Conservation (phyloP, 2,113 vertebrate species). For the Calyptomena viridis region DNA sequence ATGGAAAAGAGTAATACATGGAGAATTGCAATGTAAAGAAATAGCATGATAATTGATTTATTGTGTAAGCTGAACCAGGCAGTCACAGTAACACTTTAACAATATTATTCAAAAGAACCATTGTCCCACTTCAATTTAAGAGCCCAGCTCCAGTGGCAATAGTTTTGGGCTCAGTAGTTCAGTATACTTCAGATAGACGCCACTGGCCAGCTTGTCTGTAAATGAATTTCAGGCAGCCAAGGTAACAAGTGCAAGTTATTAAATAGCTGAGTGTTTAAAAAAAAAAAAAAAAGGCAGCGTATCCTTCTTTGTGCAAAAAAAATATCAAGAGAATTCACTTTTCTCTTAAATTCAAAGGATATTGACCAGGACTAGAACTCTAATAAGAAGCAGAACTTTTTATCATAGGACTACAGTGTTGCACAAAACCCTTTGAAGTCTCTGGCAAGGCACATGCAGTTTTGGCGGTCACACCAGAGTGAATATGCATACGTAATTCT, state of each 20-base stretch:
- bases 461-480: neutral
- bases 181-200: neutral
- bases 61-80: neutral
- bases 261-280: neutral
- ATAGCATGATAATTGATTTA: neutral
- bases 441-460: neutral
- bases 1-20: neutral
- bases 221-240: neutral
- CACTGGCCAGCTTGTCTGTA: neutral
- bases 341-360: neutral
- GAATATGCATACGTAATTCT: neutral
- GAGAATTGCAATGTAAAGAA: neutral
- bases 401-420: neutral
- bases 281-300: neutral
- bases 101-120: neutral
- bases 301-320: neutral
- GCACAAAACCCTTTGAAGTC: neutral
- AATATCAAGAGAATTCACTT: neutral
- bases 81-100: neutral
- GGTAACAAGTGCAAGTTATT: neutral
- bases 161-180: neutral
- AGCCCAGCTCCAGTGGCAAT: neutral
- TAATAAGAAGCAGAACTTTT: constrained; percentile 2
- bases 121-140: neutral
- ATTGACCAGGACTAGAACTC: neutral